Evolutionary conservation across 2,888 invertebrate genomes (phyloP).

Genomic region (Polyommatus iphigenia): DNA sequence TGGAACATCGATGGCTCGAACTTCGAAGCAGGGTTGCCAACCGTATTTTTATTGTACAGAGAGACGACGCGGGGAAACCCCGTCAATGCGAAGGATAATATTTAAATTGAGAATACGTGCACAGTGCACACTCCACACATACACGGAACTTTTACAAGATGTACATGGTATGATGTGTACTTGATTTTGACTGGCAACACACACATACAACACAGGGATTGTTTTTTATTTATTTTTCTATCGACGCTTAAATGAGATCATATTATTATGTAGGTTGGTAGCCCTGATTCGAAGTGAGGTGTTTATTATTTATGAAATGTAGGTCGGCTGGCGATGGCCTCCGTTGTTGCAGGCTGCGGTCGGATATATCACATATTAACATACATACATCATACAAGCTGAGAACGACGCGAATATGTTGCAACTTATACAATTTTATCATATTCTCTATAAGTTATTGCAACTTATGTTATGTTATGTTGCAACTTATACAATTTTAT

Average conservation of each 20-base stretch:
- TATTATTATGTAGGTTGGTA: background rate
- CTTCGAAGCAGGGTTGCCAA: background rate
- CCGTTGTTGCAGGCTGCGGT: slow-evolving; percentile 29
- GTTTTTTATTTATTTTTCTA: background rate
- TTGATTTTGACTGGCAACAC: too few relatives aligned
- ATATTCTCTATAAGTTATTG: background rate
- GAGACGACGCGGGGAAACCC: background rate
- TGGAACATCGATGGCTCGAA: slow-evolving; percentile 16
- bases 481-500: background rate
- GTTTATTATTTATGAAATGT: slow-evolving; percentile 33
- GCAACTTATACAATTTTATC: background rate
- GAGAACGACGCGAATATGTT: slow-evolving; percentile 13
- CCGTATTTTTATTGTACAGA: background rate
- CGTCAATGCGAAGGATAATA: too few relatives aligned
- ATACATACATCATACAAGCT: slow-evolving; percentile 28
- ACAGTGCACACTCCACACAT: too few relatives aligned
- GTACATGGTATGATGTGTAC: too few relatives aligned
- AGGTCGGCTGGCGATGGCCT: slow-evolving; percentile 30
- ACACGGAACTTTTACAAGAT: too few relatives aligned
- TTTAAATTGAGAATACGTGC: too few relatives aligned
- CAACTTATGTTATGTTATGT: too few relatives aligned
- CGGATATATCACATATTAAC: slow-evolving; percentile 32
- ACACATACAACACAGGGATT: background rate
- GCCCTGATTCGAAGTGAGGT: slow-evolving; percentile 17
- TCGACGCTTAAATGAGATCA: background rate